Conservation (phyloP, 2,113 vertebrate genomes). For the Petroica traversi region DNA sequence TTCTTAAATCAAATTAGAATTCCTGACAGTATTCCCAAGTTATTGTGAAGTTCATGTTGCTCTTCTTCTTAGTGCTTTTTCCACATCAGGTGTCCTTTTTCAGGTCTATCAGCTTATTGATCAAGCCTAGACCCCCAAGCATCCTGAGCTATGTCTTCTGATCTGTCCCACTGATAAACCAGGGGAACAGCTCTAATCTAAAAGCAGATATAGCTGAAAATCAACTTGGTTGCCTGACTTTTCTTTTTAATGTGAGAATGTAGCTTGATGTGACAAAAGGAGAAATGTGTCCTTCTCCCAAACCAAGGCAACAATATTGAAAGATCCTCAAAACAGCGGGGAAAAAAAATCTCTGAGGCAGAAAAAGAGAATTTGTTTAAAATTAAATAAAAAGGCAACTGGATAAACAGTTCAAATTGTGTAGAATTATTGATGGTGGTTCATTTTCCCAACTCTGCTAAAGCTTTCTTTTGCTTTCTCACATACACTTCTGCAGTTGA, state of each 20-base stretch:
- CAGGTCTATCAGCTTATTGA: neutral
- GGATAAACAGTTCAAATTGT: constrained; percentile 43
- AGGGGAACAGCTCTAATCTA: neutral
- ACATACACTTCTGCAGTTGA: neutral
- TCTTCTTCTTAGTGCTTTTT: neutral
- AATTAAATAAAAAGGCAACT: constrained; percentile 40
- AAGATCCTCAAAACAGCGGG: neutral
- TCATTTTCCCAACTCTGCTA: constrained; percentile 37
- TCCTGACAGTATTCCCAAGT: neutral
- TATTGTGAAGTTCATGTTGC: neutral
- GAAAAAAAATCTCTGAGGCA: neutral
- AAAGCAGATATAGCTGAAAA: neutral
- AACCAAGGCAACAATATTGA: neutral
- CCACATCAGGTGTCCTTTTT: neutral
- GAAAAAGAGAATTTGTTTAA: neutral
- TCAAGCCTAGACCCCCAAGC: neutral
- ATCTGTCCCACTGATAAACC: neutral
- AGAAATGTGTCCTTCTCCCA: neutral
- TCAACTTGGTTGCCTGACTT: neutral
- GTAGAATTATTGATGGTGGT: constrained; percentile 21
- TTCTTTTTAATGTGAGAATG: neutral
- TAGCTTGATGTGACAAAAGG: neutral
- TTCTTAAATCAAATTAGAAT: neutral
- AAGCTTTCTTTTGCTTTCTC: constrained; percentile 2
- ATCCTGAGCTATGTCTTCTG: neutral